Percentiles rank a stretch among this genome's conserved stretches.
These are phyloP conservation scores for Paracanthobrama guichenoti DNA, from an alignment of 2,113 vertebrate genomes.

Conservation along the genomic window DNA sequence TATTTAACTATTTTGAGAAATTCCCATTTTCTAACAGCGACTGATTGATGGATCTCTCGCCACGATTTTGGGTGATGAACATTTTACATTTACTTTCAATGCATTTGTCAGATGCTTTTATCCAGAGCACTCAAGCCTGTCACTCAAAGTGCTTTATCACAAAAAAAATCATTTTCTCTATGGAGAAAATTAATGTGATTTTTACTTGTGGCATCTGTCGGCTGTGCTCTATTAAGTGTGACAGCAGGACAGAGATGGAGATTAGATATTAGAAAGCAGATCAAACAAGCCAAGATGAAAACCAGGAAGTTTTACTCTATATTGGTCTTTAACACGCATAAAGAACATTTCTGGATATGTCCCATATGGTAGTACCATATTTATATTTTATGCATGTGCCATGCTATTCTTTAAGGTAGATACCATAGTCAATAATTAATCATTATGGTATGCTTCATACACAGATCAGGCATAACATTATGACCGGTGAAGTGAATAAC, in stretches of 20 bases:
- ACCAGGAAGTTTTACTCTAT: neutral
- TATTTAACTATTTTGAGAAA: neutral
- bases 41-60: neutral
- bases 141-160: constrained; percentile 15
- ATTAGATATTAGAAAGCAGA: neutral
- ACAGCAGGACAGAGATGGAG: neutral
- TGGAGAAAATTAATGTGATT: neutral
- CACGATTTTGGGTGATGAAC: neutral
- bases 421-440: too few relatives aligned
- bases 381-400: too few relatives aligned
- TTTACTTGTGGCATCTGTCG: neutral
- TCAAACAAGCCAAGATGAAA: neutral
- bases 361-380: too few relatives aligned
- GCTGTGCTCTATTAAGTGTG: neutral
- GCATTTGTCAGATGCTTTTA: neutral
- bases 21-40: neutral
- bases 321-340: neutral
- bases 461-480: too few relatives aligned
- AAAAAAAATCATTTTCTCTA: neutral
- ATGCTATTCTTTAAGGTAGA: too few relatives aligned
- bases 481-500: too few relatives aligned
- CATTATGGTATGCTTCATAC: too few relatives aligned
- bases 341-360: neutral
- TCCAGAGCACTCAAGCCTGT: neutral
- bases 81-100: neutral